Conservation (phyloP, 2,113 vertebrate genomes). For the Lynx canadensis region DNA sequence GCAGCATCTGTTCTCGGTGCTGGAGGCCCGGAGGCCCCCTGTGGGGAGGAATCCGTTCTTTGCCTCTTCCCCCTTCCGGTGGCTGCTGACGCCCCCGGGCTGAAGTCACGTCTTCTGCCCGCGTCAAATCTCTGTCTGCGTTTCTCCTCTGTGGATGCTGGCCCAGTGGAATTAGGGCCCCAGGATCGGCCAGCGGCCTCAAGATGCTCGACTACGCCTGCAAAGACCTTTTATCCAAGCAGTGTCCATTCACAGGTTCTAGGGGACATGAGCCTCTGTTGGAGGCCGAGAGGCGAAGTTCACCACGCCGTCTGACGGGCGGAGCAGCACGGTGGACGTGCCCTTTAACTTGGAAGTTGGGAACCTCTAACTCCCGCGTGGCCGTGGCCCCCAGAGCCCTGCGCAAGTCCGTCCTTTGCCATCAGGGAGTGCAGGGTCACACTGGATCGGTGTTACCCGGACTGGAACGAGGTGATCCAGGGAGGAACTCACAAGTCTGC, state of each 20-base stretch:
- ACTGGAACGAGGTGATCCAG: not conserved
- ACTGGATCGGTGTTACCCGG: rapidly evolving
- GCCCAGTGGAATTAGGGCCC: not conserved
- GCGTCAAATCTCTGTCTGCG: not conserved
- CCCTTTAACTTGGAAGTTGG: no score
- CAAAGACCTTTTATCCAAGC: not conserved
- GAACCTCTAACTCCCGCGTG: not conserved
- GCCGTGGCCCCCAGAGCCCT: no score
- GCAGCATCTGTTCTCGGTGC: no score
- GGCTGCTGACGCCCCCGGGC: not conserved
- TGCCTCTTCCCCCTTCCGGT: not conserved
- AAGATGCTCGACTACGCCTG: not conserved
- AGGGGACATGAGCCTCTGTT: not conserved
- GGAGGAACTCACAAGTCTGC: no score
- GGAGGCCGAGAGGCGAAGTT: not conserved
- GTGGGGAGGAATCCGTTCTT: not conserved
- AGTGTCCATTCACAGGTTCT: not conserved
- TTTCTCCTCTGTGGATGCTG: not conserved
- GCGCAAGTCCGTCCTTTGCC: not conserved
- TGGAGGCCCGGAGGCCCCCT: not conserved
- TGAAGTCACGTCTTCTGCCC: not conserved
- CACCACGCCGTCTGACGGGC: not conserved
- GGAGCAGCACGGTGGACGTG: not conserved
- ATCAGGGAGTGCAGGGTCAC: rapidly evolving
- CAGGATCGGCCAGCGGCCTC: no score